Evolutionary conservation across 2,113 vertebrate species (phyloP).

Genomic region (Boulengerochromis microlepis): DNA sequence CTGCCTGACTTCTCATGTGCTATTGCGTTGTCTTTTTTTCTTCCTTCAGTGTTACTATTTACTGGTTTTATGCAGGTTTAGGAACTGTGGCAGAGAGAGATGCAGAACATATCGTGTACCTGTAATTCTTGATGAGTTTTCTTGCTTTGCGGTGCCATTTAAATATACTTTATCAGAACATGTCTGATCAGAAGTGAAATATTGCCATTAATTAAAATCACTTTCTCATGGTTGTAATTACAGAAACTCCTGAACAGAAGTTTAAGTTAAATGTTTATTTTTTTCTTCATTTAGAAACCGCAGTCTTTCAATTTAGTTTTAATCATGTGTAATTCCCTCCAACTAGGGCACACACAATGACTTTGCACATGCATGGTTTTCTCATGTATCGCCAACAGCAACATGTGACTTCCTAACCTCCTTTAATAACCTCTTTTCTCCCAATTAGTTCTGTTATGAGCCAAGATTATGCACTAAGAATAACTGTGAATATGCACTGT

Average conservation of each 20-base stretch:
- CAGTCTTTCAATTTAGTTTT: neutral
- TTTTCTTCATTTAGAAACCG: neutral
- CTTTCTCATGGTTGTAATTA: neutral
- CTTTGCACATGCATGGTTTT: neutral
- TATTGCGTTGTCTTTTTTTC: neutral
- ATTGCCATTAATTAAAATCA: neutral
- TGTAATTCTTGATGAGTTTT: neutral
- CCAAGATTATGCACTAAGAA: neutral
- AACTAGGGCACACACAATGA: neutral
- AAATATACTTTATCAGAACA: neutral
- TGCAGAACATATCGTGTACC: neutral
- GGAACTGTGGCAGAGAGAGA: neutral
- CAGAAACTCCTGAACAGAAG: neutral
- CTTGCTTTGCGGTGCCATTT: neutral
- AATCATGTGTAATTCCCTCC: neutral
- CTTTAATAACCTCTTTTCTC: slow-evolving; percentile 1
- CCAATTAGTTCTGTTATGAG: neutral
- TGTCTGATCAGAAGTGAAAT: neutral
- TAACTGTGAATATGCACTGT: neutral
- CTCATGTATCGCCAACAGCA: neutral
- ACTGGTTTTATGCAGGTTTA: neutral
- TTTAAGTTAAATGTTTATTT: neutral
- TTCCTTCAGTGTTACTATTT: neutral
- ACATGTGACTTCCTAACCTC: neutral
- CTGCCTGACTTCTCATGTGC: neutral